A percentile compares a stretch with the other conserved stretches of the same genome.
These are phyloP conservation scores for Nemapogon koenigi DNA, from an alignment of 2,888 invertebrate genomes.

Conservation along the genomic window DNA sequence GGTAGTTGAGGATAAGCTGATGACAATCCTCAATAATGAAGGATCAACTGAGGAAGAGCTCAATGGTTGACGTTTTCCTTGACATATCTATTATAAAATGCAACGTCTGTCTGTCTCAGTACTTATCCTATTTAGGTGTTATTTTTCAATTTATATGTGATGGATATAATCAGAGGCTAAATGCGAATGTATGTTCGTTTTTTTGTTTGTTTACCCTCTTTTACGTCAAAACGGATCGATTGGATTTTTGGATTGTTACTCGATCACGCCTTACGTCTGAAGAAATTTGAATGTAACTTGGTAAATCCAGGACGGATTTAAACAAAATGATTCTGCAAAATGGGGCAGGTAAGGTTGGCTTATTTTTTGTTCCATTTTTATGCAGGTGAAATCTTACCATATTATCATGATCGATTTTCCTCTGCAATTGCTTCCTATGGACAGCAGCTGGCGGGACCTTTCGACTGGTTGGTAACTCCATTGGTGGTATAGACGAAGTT, in stretches of 20 bases:
- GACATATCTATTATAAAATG: background rate
- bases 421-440: conserved; percentile 57
- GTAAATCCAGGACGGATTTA: no score
- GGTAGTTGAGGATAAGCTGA: background rate
- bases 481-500: conserved; percentile 37
- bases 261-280: no score
- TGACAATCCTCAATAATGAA: background rate
- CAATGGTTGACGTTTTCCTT: background rate
- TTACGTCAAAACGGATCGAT: no score
- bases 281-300: no score
- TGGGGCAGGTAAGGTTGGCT: background rate
- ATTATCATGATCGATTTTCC: conserved; percentile 65
- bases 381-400: conserved; percentile 31
- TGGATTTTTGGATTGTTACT: no score
- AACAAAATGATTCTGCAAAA: no score
- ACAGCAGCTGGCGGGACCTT: conserved; percentile 51
- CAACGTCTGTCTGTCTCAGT: background rate
- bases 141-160: no score
- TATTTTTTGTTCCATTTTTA: background rate
- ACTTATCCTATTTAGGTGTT: background rate
- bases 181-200: no score
- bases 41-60: background rate
- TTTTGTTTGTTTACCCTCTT: no score
- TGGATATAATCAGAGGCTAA: no score
- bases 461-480: conserved; percentile 21